A percentile compares a stretch with the other conserved stretches of the same genome.
Evolutionary conservation across 92 coral and sea anemone species (phyloP).

Genomic region (Anthopleura xanthogrammica): DNA sequence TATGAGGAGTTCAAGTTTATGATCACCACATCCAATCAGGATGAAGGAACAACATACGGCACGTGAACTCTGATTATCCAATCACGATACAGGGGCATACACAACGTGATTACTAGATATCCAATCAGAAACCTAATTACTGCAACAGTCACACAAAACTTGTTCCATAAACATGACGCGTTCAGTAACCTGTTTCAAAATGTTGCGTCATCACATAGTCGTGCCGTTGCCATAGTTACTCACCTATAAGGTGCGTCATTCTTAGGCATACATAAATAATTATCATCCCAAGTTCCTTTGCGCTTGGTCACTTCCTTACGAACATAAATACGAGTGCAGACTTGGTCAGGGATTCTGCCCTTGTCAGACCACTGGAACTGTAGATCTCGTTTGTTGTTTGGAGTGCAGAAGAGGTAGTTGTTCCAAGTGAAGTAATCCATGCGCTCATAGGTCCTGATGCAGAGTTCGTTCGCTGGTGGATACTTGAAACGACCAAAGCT

Average conservation of each 20-base stretch:
- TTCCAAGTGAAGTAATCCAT: constrained; percentile 63
- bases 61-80: neutral
- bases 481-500: constrained; percentile 33
- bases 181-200: too few relatives aligned
- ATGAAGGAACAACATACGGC: neutral
- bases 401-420: constrained; percentile 64
- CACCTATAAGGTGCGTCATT: constrained; percentile 50
- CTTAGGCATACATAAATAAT: constrained; percentile 65
- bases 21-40: neutral
- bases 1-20: neutral
- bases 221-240: neutral
- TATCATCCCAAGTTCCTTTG: constrained; percentile 61
- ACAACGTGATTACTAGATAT: too few relatives aligned
- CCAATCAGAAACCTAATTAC: too few relatives aligned
- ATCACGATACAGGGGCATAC: neutral
- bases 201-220: too few relatives aligned
- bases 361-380: constrained; percentile 75
- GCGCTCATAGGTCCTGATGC: constrained; percentile 77
- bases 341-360: constrained; percentile 44
- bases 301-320: constrained; percentile 46
- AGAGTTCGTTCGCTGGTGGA: constrained; percentile 38
- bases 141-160: too few relatives aligned
- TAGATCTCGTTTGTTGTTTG: constrained; percentile 48
- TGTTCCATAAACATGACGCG: too few relatives aligned
- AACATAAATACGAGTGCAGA: constrained; percentile 59